These are phyloP conservation scores for Arvicola amphibius DNA, from an alignment of 2,797 vertebrate genomes.

Conservation along the genomic window DNA sequence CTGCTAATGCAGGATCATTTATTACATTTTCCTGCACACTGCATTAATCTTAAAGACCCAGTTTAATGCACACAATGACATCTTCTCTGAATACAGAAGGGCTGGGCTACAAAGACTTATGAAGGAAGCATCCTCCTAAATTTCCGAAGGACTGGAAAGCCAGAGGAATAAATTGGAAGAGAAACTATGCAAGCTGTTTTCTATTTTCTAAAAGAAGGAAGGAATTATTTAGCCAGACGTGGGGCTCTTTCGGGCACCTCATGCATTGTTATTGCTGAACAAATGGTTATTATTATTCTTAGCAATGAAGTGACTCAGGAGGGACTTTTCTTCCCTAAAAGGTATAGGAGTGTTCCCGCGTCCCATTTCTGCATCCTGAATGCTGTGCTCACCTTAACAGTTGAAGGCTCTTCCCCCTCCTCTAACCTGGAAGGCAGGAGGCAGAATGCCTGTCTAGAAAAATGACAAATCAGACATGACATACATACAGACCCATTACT, in stretches of 20 bases:
- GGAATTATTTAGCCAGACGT: slow-evolving; percentile 30
- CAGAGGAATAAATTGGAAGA: slow-evolving; percentile 58
- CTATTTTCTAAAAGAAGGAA: slow-evolving; percentile 69
- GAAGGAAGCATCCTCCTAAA: slow-evolving; percentile 7
- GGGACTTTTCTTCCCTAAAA: slow-evolving; percentile 69
- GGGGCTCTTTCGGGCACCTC: slow-evolving; percentile 32
- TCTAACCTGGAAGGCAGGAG: slow-evolving; percentile 63
- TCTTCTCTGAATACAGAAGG: background rate
- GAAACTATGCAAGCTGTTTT: slow-evolving; percentile 63
- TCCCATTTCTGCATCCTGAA: background rate
- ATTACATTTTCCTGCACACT: background rate
- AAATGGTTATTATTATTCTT: slow-evolving; percentile 51
- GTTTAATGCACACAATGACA: slow-evolving; percentile 19
- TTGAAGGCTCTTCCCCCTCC: background rate
- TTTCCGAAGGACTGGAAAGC: slow-evolving; percentile 47
- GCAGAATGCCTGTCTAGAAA: slow-evolving; percentile 77
- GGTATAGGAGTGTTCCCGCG: slow-evolving; percentile 38
- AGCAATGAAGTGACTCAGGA: background rate
- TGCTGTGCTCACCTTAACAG: slow-evolving; percentile 23
- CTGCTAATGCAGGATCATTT: background rate
- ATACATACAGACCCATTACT: slow-evolving; percentile 69
- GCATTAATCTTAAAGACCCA: slow-evolving; percentile 50
- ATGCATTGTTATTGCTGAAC: background rate
- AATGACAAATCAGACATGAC: slow-evolving; percentile 80
- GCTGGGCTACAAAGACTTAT: background rate